Conservation (phyloP, 2,113 vertebrate genomes). For the Nyctereutes procyonoides region DNA sequence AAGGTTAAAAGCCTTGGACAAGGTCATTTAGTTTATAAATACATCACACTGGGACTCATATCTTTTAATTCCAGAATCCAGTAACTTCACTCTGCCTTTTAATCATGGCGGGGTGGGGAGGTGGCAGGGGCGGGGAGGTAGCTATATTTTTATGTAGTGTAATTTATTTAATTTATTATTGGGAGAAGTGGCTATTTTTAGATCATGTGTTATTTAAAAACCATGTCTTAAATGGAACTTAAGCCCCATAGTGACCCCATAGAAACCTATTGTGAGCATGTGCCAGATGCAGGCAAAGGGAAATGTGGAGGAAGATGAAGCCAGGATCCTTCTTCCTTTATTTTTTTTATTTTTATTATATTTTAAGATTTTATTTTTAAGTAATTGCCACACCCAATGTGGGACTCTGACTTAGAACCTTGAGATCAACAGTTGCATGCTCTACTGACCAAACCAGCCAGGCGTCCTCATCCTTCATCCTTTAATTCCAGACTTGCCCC, state of each 20-base stretch:
- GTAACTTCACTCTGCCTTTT: background rate
- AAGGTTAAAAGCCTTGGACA: background rate
- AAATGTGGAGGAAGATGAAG: background rate
- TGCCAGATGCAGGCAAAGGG: background rate
- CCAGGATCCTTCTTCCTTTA: background rate
- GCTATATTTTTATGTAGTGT: background rate
- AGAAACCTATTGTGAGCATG: background rate
- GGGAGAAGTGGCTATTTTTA: constrained; percentile 33
- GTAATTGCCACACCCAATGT: background rate
- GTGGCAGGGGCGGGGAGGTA: rapidly evolving
- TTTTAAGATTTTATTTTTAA: background rate
- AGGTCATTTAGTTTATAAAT: background rate
- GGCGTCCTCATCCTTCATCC: too few relatives aligned
- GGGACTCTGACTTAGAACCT: background rate
- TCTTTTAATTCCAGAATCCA: background rate
- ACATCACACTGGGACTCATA: background rate
- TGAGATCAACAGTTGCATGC: background rate
- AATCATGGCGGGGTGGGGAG: background rate
- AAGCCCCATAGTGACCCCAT: background rate
- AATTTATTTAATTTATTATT: constrained; percentile 36
- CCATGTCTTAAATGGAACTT: background rate
- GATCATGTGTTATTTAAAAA: background rate
- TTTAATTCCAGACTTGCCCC: too few relatives aligned
- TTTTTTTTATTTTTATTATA: background rate
- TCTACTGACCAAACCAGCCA: background rate